phyloP scores from a whole-genome alignment of 2,888 invertebrate genomes.

The Shargacucullia verbasci region DNA sequence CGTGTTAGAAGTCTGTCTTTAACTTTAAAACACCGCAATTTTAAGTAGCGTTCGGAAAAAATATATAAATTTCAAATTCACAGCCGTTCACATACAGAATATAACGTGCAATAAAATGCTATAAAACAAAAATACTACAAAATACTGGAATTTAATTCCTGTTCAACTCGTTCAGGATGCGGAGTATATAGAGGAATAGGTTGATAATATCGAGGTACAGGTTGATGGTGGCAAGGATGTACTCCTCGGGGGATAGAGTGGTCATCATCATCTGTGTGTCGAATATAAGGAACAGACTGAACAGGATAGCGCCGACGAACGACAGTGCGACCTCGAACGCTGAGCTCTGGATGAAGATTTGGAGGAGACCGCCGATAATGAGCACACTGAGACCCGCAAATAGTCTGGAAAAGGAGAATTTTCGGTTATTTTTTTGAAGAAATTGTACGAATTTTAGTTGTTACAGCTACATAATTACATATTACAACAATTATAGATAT shows the following conservation, averaged over 20 bases:
- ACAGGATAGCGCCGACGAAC: conserved; percentile 92
- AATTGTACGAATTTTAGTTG: no score
- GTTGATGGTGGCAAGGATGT: conserved; percentile 95
- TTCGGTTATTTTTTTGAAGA: not conserved
- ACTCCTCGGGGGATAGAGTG: conserved; percentile 94
- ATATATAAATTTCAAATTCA: conserved; percentile 45
- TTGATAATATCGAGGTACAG: conserved; percentile 96
- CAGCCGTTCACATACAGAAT: conserved; percentile 46
- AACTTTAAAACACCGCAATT: conserved; percentile 7
- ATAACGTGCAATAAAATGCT: conserved; percentile 52
- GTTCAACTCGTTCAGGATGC: conserved; percentile 91
- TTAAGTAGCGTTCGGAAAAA: conserved; percentile 26
- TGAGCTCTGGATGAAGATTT: conserved; percentile 93
- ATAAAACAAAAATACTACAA: conserved; percentile 42
- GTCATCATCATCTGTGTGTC: conserved; percentile 96
- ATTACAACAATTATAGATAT: no score
- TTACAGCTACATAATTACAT: no score
- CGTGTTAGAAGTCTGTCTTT: not conserved
- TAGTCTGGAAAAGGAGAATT: conserved; percentile 80
- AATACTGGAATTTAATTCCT: conserved; percentile 75
- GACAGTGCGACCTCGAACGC: conserved; percentile 92
- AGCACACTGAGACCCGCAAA: conserved; percentile 91
- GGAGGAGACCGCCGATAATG: conserved; percentile 92
- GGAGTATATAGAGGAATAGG: conserved; percentile 94
- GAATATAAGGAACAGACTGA: conserved; percentile 94